A percentile compares a stretch with the other conserved stretches of the same genome.
phyloP scores from a whole-genome alignment of 2,888 invertebrate genomes.

The Eupithecia exiguata region DNA sequence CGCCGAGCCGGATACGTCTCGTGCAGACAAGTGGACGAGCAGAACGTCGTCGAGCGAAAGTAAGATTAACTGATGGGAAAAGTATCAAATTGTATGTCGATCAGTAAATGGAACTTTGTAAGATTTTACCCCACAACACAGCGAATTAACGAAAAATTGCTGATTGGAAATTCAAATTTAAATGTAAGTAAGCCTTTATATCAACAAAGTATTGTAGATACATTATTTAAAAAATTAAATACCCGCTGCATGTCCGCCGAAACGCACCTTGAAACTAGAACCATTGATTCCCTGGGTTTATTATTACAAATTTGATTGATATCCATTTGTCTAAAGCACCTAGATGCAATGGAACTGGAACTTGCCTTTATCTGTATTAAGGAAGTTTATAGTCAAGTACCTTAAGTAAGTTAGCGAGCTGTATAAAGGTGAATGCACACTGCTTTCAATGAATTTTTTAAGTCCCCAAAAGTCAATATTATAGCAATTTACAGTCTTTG shows the following conservation, averaged over 20 bases:
- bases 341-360: constrained; percentile 17
- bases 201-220: no score
- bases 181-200: no score
- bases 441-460: no score
- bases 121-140: not conserved
- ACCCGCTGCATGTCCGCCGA: not conserved
- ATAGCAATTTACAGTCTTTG: no score
- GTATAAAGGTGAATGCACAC: no score
- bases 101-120: not conserved
- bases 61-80: not conserved
- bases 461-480: no score
- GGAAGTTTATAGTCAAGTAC: constrained; percentile 27
- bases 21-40: not conserved
- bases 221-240: no score
- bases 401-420: constrained; percentile 21
- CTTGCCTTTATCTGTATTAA: constrained; percentile 32
- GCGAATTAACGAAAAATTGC: not conserved
- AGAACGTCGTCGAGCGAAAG: not conserved
- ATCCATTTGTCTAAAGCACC: constrained; percentile 13
- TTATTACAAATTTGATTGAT: not conserved
- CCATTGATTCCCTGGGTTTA: not conserved
- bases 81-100: not conserved
- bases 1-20: not conserved
- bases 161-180: no score
- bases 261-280: not conserved